Evolutionary conservation across 37 sponge, comb jelly and placozoan species (phyloP).

Genomic region (Hexactinellida sp.): DNA sequence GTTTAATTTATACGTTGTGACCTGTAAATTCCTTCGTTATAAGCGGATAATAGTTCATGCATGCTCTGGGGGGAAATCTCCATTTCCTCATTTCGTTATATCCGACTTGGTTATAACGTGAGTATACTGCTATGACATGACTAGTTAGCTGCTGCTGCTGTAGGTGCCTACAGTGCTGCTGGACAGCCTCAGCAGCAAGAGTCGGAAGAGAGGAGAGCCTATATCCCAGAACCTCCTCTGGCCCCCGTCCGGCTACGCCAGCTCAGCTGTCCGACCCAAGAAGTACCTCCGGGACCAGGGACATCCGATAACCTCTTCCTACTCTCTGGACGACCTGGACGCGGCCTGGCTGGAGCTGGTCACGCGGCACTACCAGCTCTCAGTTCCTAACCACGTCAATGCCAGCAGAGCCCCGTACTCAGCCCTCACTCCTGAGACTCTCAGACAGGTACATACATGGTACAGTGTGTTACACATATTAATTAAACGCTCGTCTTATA

Average conservation of each 20-base stretch:
- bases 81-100: too few species aligned
- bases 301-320: neutral
- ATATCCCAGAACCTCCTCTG: neutral
- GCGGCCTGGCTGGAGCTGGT: conserved; percentile 59
- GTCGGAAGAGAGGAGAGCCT: neutral
- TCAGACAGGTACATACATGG: neutral
- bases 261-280: neutral
- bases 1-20: too few species aligned
- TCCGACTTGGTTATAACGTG: too few species aligned
- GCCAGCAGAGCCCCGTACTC: neutral
- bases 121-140: too few species aligned
- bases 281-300: neutral
- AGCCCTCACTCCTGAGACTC: neutral
- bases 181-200: neutral
- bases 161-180: neutral
- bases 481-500: too few species aligned
- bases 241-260: neutral
- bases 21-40: too few species aligned
- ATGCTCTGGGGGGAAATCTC: too few species aligned
- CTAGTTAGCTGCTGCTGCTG: neutral
- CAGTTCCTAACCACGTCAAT: neutral
- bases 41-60: too few species aligned
- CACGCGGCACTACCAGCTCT: conserved; percentile 10
- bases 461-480: too few species aligned
- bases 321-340: conserved; percentile 62